Evolutionary conservation across 2,113 vertebrate species (phyloP).

Genomic region (Hippopotamus amphibius): DNA sequence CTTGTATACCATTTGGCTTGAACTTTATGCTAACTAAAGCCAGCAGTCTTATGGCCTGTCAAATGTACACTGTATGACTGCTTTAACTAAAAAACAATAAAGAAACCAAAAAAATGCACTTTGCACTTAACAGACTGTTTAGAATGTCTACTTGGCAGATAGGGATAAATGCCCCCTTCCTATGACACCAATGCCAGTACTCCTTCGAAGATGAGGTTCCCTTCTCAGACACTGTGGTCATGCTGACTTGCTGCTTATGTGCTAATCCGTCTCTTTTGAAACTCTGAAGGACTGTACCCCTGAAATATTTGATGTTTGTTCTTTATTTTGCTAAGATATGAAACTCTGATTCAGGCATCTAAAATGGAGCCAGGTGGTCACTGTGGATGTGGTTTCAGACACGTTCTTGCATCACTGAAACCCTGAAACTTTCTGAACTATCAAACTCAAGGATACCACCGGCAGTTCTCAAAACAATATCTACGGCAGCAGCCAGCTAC

Average conservation of each 20-base stretch:
- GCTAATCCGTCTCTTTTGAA: background rate
- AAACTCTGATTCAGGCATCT: background rate
- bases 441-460: background rate
- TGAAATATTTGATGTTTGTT: background rate
- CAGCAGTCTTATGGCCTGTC: background rate
- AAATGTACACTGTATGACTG: background rate
- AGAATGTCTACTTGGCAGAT: background rate
- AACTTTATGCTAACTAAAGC: background rate
- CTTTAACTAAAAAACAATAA: background rate
- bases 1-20: background rate
- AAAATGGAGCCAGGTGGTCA: background rate
- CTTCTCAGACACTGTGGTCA: background rate
- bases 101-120: background rate
- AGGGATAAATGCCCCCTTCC: background rate
- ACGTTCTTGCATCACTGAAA: background rate
- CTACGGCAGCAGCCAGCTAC: background rate
- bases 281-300: background rate
- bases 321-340: background rate
- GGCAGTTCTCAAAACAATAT: background rate
- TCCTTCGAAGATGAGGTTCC: background rate
- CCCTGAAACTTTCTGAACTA: background rate
- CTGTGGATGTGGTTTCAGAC: background rate
- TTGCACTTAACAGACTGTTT: background rate
- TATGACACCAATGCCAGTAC: background rate
- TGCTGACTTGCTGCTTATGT: background rate